Evolutionary conservation across 2,113 vertebrate species (phyloP), one percentile per base, ranked within the genome.

Genomic region (Rhinoptilus africanus): DNA sequence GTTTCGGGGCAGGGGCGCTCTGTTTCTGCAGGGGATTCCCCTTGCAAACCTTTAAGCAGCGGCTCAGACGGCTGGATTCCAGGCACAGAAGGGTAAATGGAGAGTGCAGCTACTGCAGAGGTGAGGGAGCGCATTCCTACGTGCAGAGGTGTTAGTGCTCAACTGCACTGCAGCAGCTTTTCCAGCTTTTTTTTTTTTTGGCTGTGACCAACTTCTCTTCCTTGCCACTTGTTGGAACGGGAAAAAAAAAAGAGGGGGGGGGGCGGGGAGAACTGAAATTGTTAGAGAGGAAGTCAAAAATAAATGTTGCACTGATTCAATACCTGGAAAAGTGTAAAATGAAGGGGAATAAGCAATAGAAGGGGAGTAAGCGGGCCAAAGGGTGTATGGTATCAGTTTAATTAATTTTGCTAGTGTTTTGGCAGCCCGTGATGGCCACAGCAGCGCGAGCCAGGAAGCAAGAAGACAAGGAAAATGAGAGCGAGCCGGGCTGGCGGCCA

Each of bases 291-390:
- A 18, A 59, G 16, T 26, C 0, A 71, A 43, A 72, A 69, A 17
- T 22, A 51, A 27, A 48, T 3, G 1, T 22, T 51, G 5, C 32
- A 34, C 10, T 9, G 8, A 21, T 20, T 27, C 48, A 54, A 0
- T 16, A 48, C 2, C 35, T 30, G 41, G 17, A 35, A 41, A n/a
- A n/a, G n/a, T n/a, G n/a, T n/a, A n/a, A n/a, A n/a, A n/a, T n/a
- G n/a, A n/a, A n/a, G n/a, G n/a, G n/a, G n/a, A n/a, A n/a, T n/a
- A n/a, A n/a, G n/a, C 5, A 1, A 5, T 3, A 18, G 7, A 54
- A 59, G 56, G 35, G 14, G 10, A 54, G 4, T 21, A 26, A 62
- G 21, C 4, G 3, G 15, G 26, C 9, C 59, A 50, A 53, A 10
- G 37, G 6, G 16, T 23, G 11, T 11, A 6, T 18, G 28, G 14